A percentile compares a stretch with the other conserved stretches of the same genome.
phyloP scores from a whole-genome alignment of 2,113 vertebrate species.

The Coryphaenoides rupestris region DNA sequence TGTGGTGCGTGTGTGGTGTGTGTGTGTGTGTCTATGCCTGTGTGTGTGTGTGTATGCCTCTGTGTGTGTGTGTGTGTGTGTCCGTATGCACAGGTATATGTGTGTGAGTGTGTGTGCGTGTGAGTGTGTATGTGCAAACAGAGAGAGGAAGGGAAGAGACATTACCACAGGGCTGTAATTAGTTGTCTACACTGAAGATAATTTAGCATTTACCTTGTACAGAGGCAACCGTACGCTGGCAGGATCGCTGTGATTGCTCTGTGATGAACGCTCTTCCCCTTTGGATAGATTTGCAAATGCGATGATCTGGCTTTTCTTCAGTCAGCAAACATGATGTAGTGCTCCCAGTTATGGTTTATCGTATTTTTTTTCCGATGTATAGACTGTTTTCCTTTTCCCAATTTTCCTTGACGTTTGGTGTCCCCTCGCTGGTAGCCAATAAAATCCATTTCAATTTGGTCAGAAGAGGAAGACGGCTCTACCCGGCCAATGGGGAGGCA shows the following conservation, averaged over 20 bases:
- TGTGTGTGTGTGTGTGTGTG: no score
- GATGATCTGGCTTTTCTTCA: conserved; percentile 9
- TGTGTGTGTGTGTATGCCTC: no score
- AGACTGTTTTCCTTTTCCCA: conserved; percentile 25
- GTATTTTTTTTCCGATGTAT: conserved; percentile 20
- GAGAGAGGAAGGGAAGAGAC: no score
- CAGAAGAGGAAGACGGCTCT: background rate
- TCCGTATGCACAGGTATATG: no score
- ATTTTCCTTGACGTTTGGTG: conserved; percentile 30
- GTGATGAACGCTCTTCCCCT: conserved; percentile 8
- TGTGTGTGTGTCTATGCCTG: no score
- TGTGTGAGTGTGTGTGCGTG: no score
- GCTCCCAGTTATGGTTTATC: conserved; percentile 10
- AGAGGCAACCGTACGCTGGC: no score
- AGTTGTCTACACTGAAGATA: no score
- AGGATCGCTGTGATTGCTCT: background rate
- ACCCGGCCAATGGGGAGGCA: background rate
- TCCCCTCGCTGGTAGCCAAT: conserved; percentile 23
- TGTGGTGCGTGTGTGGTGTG: no score
- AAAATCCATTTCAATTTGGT: conserved; percentile 38
- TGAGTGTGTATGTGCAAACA: no score
- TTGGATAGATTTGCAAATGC: conserved; percentile 30
- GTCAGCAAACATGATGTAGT: conserved; percentile 34
- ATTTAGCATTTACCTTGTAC: no score
- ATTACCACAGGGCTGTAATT: no score